These are phyloP conservation scores for Taphrorychus bicolor DNA, from an alignment of 2,888 invertebrate genomes.

Conservation along the genomic window DNA sequence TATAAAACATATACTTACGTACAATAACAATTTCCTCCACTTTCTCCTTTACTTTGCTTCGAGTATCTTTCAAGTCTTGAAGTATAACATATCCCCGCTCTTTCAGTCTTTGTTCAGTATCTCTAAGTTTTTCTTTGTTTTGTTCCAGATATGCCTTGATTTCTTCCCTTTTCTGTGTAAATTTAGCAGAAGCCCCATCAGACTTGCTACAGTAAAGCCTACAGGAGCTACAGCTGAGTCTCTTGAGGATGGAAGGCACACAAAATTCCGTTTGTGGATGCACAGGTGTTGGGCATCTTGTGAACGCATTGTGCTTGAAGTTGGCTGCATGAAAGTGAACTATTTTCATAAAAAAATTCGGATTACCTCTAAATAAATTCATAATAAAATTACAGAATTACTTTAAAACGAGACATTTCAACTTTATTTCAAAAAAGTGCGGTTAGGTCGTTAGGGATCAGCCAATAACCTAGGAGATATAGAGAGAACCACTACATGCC, in stretches of 20 bases:
- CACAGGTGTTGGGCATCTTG: background rate
- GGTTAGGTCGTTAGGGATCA: too few relatives aligned
- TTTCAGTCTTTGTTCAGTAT: slow-evolving; percentile 66
- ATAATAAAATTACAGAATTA: background rate
- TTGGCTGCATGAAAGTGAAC: background rate
- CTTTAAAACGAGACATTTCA: background rate
- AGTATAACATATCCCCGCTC: slow-evolving; percentile 70
- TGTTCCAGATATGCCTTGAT: slow-evolving; percentile 62
- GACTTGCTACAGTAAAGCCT: slow-evolving; percentile 24
- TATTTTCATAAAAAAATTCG: background rate
- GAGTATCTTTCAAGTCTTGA: slow-evolving; percentile 75
- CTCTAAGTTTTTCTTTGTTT: slow-evolving; percentile 68
- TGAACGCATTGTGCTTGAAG: background rate
- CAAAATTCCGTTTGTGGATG: background rate
- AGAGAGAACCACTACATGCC: too few relatives aligned
- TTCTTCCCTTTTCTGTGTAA: slow-evolving; percentile 42
- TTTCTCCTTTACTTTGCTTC: slow-evolving; percentile 73
- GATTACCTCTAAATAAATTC: slow-evolving; percentile 1
- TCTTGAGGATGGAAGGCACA: background rate
- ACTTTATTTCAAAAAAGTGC: too few relatives aligned
- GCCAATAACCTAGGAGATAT: too few relatives aligned
- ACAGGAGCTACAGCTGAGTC: background rate
- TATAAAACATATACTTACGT: slow-evolving; percentile 6
- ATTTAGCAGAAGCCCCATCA: slow-evolving; percentile 13
- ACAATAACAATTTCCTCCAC: slow-evolving; percentile 80